phyloP scores from a whole-genome alignment of 2,888 invertebrate species.

The Caradrina clavipalpis region DNA sequence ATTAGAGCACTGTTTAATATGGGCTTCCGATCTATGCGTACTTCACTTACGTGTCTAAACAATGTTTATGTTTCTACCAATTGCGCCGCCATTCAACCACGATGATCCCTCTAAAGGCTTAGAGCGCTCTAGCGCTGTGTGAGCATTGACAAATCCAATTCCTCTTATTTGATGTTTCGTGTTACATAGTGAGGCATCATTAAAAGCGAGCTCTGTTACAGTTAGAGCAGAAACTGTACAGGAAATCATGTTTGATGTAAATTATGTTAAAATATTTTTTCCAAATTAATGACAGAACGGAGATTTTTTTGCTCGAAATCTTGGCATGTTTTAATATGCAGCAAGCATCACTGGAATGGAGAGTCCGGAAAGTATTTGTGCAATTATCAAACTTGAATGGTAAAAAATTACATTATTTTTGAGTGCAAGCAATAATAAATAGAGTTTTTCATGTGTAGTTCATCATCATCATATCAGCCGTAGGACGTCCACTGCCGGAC shows the following conservation, averaged over 20 bases:
- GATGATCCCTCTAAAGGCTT: slow-evolving; percentile 28
- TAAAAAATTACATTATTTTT: no score
- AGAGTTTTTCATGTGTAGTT: no score
- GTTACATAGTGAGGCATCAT: slow-evolving; percentile 36
- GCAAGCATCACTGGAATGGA: neutral
- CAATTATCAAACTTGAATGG: no score
- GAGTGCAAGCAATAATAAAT: no score
- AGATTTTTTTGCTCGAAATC: neutral
- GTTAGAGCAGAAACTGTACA: slow-evolving; percentile 9
- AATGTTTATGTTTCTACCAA: slow-evolving; percentile 38
- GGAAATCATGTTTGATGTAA: slow-evolving; percentile 16
- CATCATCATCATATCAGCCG: no score
- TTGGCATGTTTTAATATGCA: neutral
- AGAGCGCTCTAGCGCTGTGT: slow-evolving; percentile 12
- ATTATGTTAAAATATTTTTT: neutral
- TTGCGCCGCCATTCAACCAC: slow-evolving; percentile 31
- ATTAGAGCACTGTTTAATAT: slow-evolving; percentile 23
- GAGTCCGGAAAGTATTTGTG: neutral
- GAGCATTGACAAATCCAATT: slow-evolving; percentile 32
- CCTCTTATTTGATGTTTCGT: slow-evolving; percentile 27
- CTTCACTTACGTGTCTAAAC: slow-evolving; percentile 47
- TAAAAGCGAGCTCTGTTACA: slow-evolving; percentile 18
- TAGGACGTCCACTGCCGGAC: no score
- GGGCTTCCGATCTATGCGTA: slow-evolving; percentile 12
- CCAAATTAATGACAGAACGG: neutral